Conservation (phyloP, 2,888 invertebrate species). For the Cephus nigrinus region DNA sequence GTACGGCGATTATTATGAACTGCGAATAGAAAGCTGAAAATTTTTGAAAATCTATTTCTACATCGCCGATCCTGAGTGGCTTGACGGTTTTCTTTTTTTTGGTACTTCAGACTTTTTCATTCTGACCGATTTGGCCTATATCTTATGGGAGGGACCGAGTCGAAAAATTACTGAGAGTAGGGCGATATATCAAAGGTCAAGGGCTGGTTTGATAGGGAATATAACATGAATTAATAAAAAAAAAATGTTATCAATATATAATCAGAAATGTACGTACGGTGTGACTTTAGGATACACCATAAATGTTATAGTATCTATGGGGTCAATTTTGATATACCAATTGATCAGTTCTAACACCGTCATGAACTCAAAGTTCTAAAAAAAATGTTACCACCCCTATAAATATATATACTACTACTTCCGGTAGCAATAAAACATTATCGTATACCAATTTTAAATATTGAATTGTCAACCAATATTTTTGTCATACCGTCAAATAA, state of each 20-base stretch:
- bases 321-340: not conserved
- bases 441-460: not conserved
- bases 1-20: not conserved
- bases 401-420: not conserved
- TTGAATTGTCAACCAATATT: not conserved
- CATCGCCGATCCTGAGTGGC: not conserved
- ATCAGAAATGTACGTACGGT: not conserved
- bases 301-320: not conserved
- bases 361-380: not conserved
- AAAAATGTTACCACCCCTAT: not conserved
- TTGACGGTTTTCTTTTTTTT: too few relatives aligned
- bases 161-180: not conserved
- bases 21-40: not conserved
- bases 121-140: not conserved
- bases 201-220: not conserved
- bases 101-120: not conserved
- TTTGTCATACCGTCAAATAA: too few relatives aligned
- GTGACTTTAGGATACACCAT: not conserved
- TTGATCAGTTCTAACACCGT: not conserved
- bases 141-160: not conserved
- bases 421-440: not conserved
- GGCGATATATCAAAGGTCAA: not conserved
- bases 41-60: not conserved
- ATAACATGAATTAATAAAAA: not conserved
- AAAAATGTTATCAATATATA: not conserved